Evolutionary conservation across 2,113 vertebrate genomes (phyloP), one percentile per base, ranked within the genome.

Genomic region (Neodontobutis hainanensis): DNA sequence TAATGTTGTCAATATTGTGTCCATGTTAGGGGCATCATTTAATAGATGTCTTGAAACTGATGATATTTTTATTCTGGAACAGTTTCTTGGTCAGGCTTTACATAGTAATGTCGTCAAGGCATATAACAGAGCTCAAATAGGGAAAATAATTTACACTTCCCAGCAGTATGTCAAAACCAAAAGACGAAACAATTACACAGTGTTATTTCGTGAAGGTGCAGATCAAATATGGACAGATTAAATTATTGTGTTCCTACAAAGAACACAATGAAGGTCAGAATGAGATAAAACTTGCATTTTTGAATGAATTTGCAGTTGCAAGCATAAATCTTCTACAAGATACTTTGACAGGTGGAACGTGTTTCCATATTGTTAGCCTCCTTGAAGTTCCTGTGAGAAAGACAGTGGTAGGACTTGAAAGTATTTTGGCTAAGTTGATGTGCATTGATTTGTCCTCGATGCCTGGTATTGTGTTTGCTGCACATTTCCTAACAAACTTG

Each of bases 41-140:
- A 48, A 15, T 16, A 1, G 3, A 27, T 44, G 0, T 49, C 35
- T 51, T 63, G 61, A 49, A 63, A 2, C 47, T 51, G n/a, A 51
- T 40, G 61, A 51, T 63, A 40, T 50, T 12, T 51, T 11, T 42
- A n/a, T 50, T 44, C 0, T 70, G 45, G 57, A 78, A 68, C 52
- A 48, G 35, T 44, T 36, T 68, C 8, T 57, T 61, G 75, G 75
- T 59, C 64, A 73, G 2, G 2, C 15, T 8, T 46, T 61, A 38
- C 10, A 59, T 53, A 63, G 11, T 71, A 76, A 68, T 47, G 34
- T 57, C 19, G 72, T 71, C 5, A 71, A 36, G 57, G 45, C 42
- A 65, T 73, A 40, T 65, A 50, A 55, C 48, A 73, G 61, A 53
- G 61, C 65, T 48, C 65, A 73, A 73, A 34, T 75, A 35, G 53